Evolutionary conservation across 2,113 vertebrate species (phyloP).

Genomic region (Callocephalon fimbriatum): DNA sequence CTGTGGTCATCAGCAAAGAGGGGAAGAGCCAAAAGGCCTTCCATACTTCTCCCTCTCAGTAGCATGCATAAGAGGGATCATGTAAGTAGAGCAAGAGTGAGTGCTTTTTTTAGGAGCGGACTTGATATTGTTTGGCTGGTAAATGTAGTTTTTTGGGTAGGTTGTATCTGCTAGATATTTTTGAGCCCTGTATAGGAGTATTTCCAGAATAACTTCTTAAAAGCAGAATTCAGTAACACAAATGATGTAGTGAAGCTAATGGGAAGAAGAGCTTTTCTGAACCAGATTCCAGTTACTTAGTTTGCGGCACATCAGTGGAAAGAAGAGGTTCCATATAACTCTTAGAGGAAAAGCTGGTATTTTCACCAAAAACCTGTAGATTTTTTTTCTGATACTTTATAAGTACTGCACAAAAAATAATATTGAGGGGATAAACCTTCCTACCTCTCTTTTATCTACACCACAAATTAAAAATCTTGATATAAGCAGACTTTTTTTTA

Average conservation of each 20-base stretch:
- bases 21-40: neutral
- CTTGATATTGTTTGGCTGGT: neutral
- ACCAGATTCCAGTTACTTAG: neutral
- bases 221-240: neutral
- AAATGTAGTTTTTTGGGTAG: neutral
- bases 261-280: neutral
- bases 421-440: conserved; percentile 45
- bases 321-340: neutral
- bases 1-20: neutral
- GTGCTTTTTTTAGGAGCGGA: neutral
- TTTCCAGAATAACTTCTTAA: neutral
- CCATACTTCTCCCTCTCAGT: neutral
- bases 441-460: conserved; percentile 57
- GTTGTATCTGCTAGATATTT: neutral
- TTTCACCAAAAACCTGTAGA: neutral
- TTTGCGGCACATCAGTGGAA: neutral
- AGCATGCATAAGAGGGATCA: neutral
- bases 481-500: neutral
- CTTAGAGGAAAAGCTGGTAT: neutral
- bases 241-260: neutral
- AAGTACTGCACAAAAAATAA: conserved; percentile 42
- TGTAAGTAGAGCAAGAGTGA: neutral
- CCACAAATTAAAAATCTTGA: neutral
- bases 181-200: neutral
- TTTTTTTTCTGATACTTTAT: conserved; percentile 10